These are phyloP conservation scores for Cichladusa arquata DNA, from an alignment of 2,113 vertebrate genomes.

Conservation along the genomic window DNA sequence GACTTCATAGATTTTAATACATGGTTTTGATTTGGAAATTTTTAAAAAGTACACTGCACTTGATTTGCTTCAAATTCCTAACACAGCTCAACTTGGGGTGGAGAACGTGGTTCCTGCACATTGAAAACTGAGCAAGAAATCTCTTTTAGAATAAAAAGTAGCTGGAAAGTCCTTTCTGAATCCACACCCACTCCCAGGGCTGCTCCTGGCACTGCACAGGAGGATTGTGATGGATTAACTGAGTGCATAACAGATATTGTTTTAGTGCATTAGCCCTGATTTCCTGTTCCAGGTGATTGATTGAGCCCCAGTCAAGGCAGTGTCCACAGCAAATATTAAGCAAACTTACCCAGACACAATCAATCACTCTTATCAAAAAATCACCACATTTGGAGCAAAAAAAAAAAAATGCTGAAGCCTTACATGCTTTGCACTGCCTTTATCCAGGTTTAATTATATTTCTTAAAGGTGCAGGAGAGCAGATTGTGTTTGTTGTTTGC, in stretches of 20 bases:
- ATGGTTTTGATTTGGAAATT: background rate
- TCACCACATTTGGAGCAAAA: background rate
- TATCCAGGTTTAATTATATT: background rate
- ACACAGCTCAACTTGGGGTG: background rate
- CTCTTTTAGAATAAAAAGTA: background rate
- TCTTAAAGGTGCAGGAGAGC: background rate
- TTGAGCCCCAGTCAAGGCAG: slow-evolving; percentile 49
- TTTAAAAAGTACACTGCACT: background rate
- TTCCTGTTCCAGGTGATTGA: slow-evolving; percentile 68
- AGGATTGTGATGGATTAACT: slow-evolving; percentile 65
- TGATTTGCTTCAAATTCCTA: background rate
- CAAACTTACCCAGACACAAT: slow-evolving; percentile 60
- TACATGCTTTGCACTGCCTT: background rate
- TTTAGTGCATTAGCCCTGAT: slow-evolving; percentile 70
- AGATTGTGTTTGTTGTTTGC: background rate
- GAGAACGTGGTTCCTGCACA: background rate
- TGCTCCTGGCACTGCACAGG: background rate
- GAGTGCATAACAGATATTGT: slow-evolving; percentile 56
- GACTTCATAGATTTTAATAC: background rate
- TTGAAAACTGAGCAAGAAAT: background rate
- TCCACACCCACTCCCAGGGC: background rate
- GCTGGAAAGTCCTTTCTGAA: background rate
- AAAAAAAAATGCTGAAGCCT: background rate
- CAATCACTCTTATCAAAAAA: slow-evolving; percentile 61
- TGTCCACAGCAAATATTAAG: slow-evolving; percentile 62